These are phyloP conservation scores for Clusia tigrina DNA, from an alignment of 2,888 invertebrate species.

Conservation along the genomic window DNA sequence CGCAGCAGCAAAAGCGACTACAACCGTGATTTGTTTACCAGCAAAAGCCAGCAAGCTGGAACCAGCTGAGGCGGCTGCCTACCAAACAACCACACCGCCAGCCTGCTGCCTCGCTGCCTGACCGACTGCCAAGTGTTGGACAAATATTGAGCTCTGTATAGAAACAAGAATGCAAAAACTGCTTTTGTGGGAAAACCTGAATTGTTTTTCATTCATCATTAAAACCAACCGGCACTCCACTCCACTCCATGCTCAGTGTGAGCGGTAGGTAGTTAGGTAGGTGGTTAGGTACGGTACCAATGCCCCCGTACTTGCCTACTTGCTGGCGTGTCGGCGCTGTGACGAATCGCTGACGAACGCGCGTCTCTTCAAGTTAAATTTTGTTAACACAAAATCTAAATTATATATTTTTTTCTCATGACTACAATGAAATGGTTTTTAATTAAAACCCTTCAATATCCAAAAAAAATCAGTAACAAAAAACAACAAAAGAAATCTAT, in stretches of 20 bases:
- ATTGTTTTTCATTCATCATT: slow-evolving; percentile 3
- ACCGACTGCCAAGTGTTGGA: not conserved
- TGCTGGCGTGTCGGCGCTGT: no score
- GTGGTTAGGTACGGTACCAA: not conserved
- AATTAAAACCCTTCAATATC: not conserved
- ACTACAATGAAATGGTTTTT: not conserved
- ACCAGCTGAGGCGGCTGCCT: slow-evolving; percentile 2
- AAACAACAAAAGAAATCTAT: no score
- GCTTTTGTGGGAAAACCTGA: slow-evolving; percentile 5
- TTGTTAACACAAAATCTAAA: not conserved
- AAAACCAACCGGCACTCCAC: no score
- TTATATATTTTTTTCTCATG: not conserved
- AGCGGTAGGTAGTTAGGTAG: not conserved
- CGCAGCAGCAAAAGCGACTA: not conserved
- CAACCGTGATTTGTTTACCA: slow-evolving; percentile 9
- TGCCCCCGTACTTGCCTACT: no score
- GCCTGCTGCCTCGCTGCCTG: not conserved
- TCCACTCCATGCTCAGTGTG: no score
- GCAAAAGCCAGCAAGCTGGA: not conserved
- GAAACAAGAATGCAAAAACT: slow-evolving; percentile 7
- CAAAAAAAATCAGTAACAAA: no score
- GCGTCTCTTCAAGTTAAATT: no score
- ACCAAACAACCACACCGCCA: not conserved
- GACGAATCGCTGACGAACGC: no score
- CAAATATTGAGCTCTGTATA: not conserved